phyloP scores from a whole-genome alignment of 2,113 vertebrate genomes.

The Proterorhinus semilunaris region DNA sequence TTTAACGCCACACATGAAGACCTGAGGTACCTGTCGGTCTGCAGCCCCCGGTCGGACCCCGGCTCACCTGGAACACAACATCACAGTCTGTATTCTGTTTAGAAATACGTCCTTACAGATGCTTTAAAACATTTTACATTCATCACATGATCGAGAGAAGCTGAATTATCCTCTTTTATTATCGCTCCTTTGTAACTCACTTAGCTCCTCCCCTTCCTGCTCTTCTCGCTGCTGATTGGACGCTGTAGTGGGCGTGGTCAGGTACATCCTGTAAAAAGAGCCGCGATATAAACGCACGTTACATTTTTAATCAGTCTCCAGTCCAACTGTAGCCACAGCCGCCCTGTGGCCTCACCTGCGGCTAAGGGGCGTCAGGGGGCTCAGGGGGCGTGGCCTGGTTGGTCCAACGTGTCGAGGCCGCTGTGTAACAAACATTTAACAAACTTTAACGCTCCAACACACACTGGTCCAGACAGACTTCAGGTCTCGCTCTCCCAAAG shows the following conservation, averaged over 20 bases:
- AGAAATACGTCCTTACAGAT: no score
- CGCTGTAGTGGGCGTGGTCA: neutral
- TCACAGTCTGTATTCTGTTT: no score
- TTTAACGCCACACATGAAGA: neutral
- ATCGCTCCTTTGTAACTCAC: constrained; percentile 9
- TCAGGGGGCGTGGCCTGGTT: neutral
- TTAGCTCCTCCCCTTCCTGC: neutral
- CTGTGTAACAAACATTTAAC: neutral
- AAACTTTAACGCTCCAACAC: no score
- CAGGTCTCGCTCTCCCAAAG: no score
- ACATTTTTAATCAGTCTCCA: neutral
- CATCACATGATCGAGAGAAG: no score
- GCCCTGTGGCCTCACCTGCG: constrained; percentile 28
- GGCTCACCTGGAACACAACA: constrained; percentile 30
- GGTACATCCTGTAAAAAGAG: constrained; percentile 17
- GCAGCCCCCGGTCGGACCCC: constrained; percentile 4
- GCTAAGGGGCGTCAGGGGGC: neutral
- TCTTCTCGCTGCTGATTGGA: constrained; percentile 20
- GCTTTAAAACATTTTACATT: no score
- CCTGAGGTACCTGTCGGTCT: constrained; percentile 21
- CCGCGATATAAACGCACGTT: neutral
- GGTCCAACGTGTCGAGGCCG: neutral
- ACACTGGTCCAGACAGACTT: no score
- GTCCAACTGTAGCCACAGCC: no score
- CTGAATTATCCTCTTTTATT: no score